Conservation (phyloP, 1,140 invertebrate genomes). For the Penaeus chinensis region DNA sequence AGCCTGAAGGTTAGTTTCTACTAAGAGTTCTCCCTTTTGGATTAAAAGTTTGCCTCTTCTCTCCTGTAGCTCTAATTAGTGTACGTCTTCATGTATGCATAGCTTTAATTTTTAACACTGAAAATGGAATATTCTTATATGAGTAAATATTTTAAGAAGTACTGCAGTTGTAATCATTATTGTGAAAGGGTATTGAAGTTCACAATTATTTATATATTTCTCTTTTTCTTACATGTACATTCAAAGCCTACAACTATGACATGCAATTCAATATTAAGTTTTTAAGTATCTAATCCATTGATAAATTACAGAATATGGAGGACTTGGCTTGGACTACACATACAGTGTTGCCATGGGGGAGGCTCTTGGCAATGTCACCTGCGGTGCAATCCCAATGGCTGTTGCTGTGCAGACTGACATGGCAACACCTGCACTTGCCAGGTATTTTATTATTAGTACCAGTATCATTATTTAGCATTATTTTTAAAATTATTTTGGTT, state of each 20-base stretch:
- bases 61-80: not conserved
- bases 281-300: constrained; percentile 14
- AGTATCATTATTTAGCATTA: not conserved
- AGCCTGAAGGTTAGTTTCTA: constrained; percentile 67
- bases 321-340: constrained; percentile 73
- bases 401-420: constrained; percentile 74
- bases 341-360: constrained; percentile 74
- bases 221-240: not conserved
- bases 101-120: not conserved
- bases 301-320: constrained; percentile 72
- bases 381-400: constrained; percentile 73
- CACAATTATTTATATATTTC: not conserved
- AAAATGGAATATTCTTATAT: constrained; percentile 4
- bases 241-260: not conserved
- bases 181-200: not conserved
- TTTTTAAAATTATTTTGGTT: not conserved
- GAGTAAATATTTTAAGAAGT: not conserved
- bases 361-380: constrained; percentile 71
- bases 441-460: constrained; percentile 62
- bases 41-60: not conserved
- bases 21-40: too few relatives aligned
- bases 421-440: constrained; percentile 71
- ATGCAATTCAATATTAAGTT: constrained; percentile 2
- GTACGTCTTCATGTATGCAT: not conserved
- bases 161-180: not conserved